Evolutionary conservation across 1,140 invertebrate genomes (phyloP).

Genomic region (Homalodisca vitripennis): DNA sequence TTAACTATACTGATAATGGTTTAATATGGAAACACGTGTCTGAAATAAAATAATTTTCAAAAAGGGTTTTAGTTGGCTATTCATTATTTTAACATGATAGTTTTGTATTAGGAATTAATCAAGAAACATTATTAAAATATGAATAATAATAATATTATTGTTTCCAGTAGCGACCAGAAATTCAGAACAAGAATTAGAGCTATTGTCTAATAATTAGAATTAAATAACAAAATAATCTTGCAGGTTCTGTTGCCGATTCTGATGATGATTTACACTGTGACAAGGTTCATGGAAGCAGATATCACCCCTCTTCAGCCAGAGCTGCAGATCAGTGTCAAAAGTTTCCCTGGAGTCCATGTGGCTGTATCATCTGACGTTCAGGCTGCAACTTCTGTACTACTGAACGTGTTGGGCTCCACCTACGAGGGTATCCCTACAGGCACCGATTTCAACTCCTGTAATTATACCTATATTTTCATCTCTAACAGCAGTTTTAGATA

Average conservation of each 20-base stretch:
- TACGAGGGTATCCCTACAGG: neutral
- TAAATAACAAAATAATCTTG: neutral
- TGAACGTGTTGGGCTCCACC: neutral
- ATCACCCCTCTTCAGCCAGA: neutral
- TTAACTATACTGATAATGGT: too few species aligned
- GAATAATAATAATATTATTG: neutral
- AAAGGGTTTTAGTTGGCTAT: neutral
- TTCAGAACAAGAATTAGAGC: neutral
- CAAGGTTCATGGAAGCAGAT: neutral
- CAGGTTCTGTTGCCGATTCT: neutral
- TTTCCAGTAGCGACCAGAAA: neutral
- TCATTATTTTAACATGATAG: neutral
- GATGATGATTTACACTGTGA: neutral
- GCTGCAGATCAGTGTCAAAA: neutral
- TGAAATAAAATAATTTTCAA: too few species aligned
- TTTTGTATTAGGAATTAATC: neutral
- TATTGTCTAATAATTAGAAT: neutral
- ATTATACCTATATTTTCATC: neutral
- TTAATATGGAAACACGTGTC: too few species aligned
- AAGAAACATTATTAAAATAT: neutral
- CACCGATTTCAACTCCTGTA: neutral
- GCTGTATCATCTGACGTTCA: neutral
- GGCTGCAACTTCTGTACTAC: neutral
- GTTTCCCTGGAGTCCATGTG: neutral
- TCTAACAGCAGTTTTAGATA: neutral